Evolutionary conservation across 1,140 invertebrate species (phyloP).

Genomic region (Mamestra configurata): DNA sequence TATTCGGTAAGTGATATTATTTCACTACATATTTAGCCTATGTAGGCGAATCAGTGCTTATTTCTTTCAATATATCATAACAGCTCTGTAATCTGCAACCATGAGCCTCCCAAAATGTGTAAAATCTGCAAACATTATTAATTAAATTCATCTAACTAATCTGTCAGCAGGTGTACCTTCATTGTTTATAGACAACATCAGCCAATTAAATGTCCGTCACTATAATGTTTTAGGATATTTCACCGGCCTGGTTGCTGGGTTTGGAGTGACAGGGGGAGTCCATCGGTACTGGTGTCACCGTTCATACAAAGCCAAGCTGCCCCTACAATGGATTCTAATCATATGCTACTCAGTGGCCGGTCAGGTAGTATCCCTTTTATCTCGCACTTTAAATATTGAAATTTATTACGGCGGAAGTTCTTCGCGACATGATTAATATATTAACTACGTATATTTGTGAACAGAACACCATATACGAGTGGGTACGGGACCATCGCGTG

Average conservation of each 20-base stretch:
- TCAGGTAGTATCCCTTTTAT: slow-evolving; percentile 88
- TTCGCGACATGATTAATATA: neutral
- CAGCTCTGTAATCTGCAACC: too few relatives aligned
- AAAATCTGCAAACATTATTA: too few relatives aligned
- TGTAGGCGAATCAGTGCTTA: too few relatives aligned
- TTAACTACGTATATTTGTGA: neutral
- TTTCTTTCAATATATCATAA: too few relatives aligned
- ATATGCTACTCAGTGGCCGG: slow-evolving; percentile 91
- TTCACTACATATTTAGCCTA: too few relatives aligned
- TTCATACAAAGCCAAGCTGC: slow-evolving; percentile 93
- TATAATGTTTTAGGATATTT: slow-evolving; percentile 83
- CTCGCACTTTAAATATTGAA: neutral
- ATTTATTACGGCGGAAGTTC: too few relatives aligned
- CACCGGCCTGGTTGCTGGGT: slow-evolving; percentile 87
- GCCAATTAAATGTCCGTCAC: neutral
- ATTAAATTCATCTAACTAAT: too few relatives aligned
- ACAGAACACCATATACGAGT: slow-evolving; percentile 90
- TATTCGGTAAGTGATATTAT: slow-evolving; percentile 69
- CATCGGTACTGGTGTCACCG: slow-evolving; percentile 96
- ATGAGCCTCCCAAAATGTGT: too few relatives aligned
- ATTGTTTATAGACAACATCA: too few relatives aligned
- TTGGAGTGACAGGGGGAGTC: slow-evolving; percentile 94
- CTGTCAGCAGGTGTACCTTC: too few relatives aligned
- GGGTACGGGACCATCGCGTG: slow-evolving; percentile 94
- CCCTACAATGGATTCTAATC: slow-evolving; percentile 91